Percentiles rank a stretch among this genome's conserved stretches.
Conservation (phyloP, 2,888 invertebrate species). For the Hecatera dysodea region DNA sequence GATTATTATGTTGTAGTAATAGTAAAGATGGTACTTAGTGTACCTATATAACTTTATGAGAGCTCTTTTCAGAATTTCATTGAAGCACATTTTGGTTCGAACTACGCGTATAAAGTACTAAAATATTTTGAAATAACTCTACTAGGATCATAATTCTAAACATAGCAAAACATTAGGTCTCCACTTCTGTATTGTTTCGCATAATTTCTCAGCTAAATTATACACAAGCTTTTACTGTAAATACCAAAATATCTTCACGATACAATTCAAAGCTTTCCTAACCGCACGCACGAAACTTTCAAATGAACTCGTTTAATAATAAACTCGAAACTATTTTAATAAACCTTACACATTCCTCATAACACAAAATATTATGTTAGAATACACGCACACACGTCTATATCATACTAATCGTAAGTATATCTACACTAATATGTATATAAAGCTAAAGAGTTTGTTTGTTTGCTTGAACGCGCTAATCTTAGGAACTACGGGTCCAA, state of each 20-base stretch:
- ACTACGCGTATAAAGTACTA: too few relatives aligned
- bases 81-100: background rate
- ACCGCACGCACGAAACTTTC: conserved; percentile 1
- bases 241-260: conserved; percentile 7
- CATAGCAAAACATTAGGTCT: background rate
- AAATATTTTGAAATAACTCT: background rate
- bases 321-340: conserved; percentile 53
- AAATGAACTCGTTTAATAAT: conserved; percentile 45
- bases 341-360: conserved; percentile 44
- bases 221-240: background rate
- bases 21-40: too few relatives aligned
- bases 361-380: conserved; percentile 38
- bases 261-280: conserved; percentile 26
- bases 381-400: conserved; percentile 7
- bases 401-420: background rate
- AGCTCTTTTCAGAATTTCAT: background rate
- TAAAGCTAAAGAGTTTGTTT: too few relatives aligned
- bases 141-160: background rate
- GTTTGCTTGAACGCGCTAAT: too few relatives aligned
- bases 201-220: background rate
- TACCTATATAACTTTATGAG: background rate
- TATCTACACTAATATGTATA: too few relatives aligned
- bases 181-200: background rate
- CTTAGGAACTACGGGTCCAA: too few relatives aligned
- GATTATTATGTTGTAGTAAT: too few relatives aligned